phyloP scores from a whole-genome alignment of 1,140 invertebrate genomes.

The Xylocopa sonorina region DNA sequence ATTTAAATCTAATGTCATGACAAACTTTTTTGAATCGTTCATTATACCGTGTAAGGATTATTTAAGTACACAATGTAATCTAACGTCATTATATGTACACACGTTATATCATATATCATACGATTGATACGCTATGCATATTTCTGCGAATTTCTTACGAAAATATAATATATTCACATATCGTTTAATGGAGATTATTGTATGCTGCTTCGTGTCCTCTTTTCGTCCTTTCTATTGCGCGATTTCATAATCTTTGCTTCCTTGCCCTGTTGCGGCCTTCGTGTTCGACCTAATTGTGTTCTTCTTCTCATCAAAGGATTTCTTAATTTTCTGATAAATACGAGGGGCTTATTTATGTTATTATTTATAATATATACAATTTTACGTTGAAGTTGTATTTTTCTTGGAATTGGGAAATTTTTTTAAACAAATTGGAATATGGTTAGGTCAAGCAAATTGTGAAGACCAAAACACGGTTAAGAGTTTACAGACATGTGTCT shows the following conservation, averaged over 20 bases:
- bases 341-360: no score
- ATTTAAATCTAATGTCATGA: conserved; percentile 30
- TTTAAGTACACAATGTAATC: conserved; percentile 54
- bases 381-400: no score
- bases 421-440: no score
- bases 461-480: no score
- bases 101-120: conserved; percentile 53
- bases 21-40: conserved; percentile 47
- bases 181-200: conserved; percentile 36
- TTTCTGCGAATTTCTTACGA: conserved; percentile 73
- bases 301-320: no score
- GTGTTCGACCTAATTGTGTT: neutral
- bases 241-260: no score
- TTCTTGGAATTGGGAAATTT: no score
- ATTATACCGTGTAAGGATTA: conserved; percentile 45
- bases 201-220: neutral
- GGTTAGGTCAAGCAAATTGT: no score
- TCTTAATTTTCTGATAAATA: no score
- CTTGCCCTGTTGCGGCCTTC: neutral
- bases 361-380: no score
- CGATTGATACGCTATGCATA: conserved; percentile 60
- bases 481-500: no score
- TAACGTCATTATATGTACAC: conserved; percentile 60
- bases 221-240: neutral
- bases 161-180: conserved; percentile 64